These are phyloP conservation scores for Adineta ricciae DNA, from an alignment of 2,888 invertebrate genomes.

Conservation along the genomic window DNA sequence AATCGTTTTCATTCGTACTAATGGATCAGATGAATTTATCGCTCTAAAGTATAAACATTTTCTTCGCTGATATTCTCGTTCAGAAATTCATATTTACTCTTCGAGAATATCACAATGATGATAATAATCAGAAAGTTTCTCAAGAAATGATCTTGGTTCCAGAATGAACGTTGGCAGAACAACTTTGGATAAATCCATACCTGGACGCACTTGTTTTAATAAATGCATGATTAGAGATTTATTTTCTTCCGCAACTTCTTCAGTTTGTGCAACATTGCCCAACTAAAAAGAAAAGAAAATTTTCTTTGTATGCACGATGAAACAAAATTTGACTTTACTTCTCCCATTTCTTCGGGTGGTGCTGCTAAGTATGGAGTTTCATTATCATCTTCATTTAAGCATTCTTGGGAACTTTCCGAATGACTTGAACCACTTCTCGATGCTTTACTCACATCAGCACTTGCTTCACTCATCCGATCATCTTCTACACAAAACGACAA, in stretches of 20 bases:
- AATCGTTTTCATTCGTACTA: constrained; percentile 71
- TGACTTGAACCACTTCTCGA: constrained; percentile 9
- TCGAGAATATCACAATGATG: constrained; percentile 74
- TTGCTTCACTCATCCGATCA: constrained; percentile 9
- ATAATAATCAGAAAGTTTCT: constrained; percentile 82
- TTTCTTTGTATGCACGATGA: not conserved
- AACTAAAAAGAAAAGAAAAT: constrained; percentile 39
- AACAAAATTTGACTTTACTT: constrained; percentile 35
- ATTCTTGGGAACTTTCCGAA: not conserved
- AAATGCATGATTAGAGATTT: constrained; percentile 86
- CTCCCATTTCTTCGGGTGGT: constrained; percentile 58
- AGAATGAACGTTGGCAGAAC: constrained; percentile 85
- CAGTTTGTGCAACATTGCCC: constrained; percentile 60
- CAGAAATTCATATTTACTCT: constrained; percentile 52
- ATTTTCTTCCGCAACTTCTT: constrained; percentile 84
- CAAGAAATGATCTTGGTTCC: constrained; percentile 81
- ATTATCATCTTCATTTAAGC: not conserved
- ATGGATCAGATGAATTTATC: constrained; percentile 72
- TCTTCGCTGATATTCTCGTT: too few relatives aligned
- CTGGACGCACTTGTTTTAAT: constrained; percentile 83
- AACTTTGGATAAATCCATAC: constrained; percentile 86
- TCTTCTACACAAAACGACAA: not conserved
- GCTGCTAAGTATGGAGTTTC: constrained; percentile 59
- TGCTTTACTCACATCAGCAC: not conserved
- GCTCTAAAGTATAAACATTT: constrained; percentile 54